Evolutionary conservation across 2,113 vertebrate genomes (phyloP).

Genomic region (Coturnix japonica): DNA sequence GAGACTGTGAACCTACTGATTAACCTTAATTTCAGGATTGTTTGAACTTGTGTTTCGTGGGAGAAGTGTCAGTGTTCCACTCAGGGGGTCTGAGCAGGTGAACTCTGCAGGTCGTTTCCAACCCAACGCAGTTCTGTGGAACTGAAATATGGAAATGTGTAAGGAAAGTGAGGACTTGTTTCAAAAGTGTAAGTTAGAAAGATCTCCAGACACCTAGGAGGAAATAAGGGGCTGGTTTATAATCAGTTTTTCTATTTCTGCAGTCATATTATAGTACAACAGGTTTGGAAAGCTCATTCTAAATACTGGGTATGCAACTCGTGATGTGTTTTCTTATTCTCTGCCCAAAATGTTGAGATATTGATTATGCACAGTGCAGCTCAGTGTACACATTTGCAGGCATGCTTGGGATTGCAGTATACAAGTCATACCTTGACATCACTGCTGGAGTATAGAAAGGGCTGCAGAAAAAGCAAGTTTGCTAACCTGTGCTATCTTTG

Average conservation of each 20-base stretch:
- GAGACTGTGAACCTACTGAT: background rate
- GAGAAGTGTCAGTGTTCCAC: background rate
- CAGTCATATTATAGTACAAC: fast-evolving
- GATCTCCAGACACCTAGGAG: background rate
- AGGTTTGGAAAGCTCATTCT: background rate
- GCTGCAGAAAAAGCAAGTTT: background rate
- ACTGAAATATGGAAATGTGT: background rate
- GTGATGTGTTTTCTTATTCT: background rate
- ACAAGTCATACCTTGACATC: background rate
- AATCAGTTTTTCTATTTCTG: background rate
- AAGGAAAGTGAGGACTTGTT: background rate
- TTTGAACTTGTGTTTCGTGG: background rate
- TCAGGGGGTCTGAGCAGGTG: background rate
- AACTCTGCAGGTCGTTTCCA: background rate
- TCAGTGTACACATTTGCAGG: background rate
- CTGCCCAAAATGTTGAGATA: background rate
- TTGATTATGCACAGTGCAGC: background rate
- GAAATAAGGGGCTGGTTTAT: background rate
- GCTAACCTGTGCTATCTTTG: background rate
- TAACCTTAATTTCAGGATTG: background rate
- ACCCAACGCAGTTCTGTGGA: background rate
- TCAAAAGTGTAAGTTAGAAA: background rate
- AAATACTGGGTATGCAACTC: background rate
- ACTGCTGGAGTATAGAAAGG: background rate
- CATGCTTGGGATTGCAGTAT: background rate